Percentiles rank a stretch among this genome's conserved stretches.
Conservation (phyloP, 2,113 vertebrate species). For the Cyphomyrus plagiostoma region DNA sequence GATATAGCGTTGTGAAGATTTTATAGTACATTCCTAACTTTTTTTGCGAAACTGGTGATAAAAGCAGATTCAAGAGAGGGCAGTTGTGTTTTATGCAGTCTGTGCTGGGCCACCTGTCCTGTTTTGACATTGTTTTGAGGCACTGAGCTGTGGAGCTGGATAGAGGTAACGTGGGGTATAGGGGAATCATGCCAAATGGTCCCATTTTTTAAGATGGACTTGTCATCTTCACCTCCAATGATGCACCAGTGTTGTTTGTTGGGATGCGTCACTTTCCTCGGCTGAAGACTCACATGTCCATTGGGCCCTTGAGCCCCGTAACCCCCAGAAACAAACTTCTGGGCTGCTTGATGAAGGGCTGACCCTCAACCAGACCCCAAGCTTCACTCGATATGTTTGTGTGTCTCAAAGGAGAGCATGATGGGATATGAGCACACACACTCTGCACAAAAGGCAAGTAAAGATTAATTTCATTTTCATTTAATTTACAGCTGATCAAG, state of each 20-base stretch:
- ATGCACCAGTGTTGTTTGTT: not conserved
- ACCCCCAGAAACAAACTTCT: not conserved
- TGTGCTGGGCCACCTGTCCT: constrained; percentile 7
- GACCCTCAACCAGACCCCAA: not conserved
- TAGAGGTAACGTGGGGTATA: not conserved
- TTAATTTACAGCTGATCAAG: constrained; percentile 71
- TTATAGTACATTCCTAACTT: constrained; percentile 51
- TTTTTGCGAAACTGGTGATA: constrained; percentile 39
- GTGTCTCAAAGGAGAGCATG: constrained; percentile 33
- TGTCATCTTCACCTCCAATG: not conserved
- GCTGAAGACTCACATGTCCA: not conserved
- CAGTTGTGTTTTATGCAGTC: constrained; percentile 25
- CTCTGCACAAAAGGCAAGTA: no score
- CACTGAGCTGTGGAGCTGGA: not conserved
- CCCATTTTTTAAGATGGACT: not conserved
- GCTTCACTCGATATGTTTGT: not conserved
- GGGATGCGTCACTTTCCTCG: not conserved
- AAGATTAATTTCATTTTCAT: no score
- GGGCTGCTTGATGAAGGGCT: not conserved
- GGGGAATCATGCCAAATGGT: not conserved
- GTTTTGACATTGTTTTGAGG: constrained; percentile 26
- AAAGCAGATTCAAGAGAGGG: constrained; percentile 30
- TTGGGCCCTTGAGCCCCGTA: not conserved
- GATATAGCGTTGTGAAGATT: constrained; percentile 39
- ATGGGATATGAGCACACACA: no score